phyloP scores from a whole-genome alignment of 2,797 vertebrate genomes.

The Neosalanx taihuensis region DNA sequence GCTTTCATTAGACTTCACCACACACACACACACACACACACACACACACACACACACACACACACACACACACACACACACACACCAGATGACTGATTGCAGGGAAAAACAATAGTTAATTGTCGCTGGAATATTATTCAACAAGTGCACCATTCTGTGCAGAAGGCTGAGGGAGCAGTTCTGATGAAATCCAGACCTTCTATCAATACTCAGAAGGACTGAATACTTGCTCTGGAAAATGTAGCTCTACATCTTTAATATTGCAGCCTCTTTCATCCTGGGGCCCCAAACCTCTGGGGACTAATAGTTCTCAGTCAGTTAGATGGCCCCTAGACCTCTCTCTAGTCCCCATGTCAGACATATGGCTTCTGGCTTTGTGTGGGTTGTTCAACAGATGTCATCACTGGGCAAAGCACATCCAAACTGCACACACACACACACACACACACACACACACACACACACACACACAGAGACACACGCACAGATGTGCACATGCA shows the following conservation, averaged over 20 bases:
- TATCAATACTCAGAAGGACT: slow-evolving; percentile 47
- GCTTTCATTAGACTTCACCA: slow-evolving; percentile 42
- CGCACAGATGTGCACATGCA: not conserved
- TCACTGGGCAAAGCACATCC: slow-evolving; percentile 24
- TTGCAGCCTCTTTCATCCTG: slow-evolving; percentile 63
- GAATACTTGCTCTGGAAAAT: slow-evolving; percentile 69
- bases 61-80: slow-evolving; percentile 13
- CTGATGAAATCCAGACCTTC: slow-evolving; percentile 64
- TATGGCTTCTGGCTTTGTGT: slow-evolving; percentile 57
- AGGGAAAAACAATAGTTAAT: slow-evolving; percentile 46
- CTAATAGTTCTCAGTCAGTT: slow-evolving; percentile 53
- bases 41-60: slow-evolving; percentile 15
- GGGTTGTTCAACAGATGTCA: slow-evolving; percentile 28
- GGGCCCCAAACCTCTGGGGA: slow-evolving; percentile 55
- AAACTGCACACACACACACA: slow-evolving; percentile 17
- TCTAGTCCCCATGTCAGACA: slow-evolving; percentile 62
- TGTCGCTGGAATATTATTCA: slow-evolving; percentile 44
- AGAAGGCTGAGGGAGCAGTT: slow-evolving; percentile 11
- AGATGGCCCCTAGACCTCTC: slow-evolving; percentile 54
- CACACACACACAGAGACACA: not conserved
- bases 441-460: slow-evolving; percentile 11
- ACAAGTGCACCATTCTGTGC: slow-evolving; percentile 40
- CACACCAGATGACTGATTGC: slow-evolving; percentile 31
- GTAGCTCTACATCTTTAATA: slow-evolving; percentile 60
- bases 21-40: slow-evolving; percentile 7